Evolutionary conservation across 2,797 vertebrate species (phyloP).

Genomic region (Paedocypris micromegethes): DNA sequence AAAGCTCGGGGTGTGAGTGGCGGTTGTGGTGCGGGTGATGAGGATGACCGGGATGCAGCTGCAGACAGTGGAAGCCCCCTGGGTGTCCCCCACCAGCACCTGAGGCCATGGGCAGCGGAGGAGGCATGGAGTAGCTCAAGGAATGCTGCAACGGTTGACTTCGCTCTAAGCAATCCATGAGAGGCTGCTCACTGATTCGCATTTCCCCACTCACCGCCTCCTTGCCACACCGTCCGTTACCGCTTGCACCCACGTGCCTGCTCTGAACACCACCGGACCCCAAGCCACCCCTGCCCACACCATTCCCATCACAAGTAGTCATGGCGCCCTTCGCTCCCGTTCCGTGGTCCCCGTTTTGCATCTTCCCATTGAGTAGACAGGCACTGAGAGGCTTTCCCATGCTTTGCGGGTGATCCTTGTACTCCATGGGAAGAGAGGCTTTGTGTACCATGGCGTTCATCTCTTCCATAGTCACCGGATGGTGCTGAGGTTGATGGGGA

Average conservation of each 20-base stretch:
- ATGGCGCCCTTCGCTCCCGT: conserved; percentile 66
- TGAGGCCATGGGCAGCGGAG: conserved; percentile 75
- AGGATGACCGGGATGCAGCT: conserved; percentile 79
- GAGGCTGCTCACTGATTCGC: conserved; percentile 78
- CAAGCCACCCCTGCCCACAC: conserved; percentile 55
- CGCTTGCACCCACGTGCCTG: conserved; percentile 62
- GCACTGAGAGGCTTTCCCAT: conserved; percentile 82
- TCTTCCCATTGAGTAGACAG: conserved; percentile 86
- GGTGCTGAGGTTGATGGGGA: conserved; percentile 65
- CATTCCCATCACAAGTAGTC: conserved; percentile 77
- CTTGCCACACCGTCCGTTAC: conserved; percentile 76
- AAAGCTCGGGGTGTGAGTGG: conserved; percentile 72
- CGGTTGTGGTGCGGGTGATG: conserved; percentile 73
- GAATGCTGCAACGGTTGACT: conserved; percentile 86
- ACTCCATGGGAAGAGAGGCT: conserved; percentile 73
- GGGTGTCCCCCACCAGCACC: conserved; percentile 72
- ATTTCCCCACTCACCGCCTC: conserved; percentile 75
- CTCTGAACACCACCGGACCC: conserved; percentile 56
- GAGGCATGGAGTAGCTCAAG: conserved; percentile 79
- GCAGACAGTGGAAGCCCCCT: conserved; percentile 86
- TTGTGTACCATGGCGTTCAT: conserved; percentile 78
- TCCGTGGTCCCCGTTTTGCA: conserved; percentile 77
- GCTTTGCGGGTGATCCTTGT: conserved; percentile 73
- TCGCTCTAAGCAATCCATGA: conserved; percentile 84
- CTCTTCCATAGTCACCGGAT: conserved; percentile 67